Base-by-base conservation (phyloP, 2,888 invertebrate genomes). In the Harpalus rufipes region DNA sequence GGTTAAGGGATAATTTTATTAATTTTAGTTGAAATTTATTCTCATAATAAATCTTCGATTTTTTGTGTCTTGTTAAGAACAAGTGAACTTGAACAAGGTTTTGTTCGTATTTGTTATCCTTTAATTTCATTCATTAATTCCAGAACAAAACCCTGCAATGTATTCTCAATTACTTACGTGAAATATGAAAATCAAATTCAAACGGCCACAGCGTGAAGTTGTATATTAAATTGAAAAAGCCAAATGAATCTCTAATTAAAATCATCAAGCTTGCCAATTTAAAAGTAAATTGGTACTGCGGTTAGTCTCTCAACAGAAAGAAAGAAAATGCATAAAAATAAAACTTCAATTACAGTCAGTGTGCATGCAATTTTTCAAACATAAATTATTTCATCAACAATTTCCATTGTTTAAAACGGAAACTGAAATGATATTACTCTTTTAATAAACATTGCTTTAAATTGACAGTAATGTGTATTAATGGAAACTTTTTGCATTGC, bases 191-290 rank as follows among this genome's bases (percentile, higher is more conserved):
- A 81, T 81, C 63, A 81, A 81, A 41, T 81, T 68, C 65, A 81
- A 81, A 41, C 25, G 32, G 59, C 58, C 58, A 79, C 61, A 25
- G 79, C 59, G 79, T 79, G 59, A 79, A 79, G 51, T 78, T 79
- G 51, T 65, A 81, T 68, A 81, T 81, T 81, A 44, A 41, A 65
- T 65, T 65, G 61, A 81, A 63, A 81, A 81, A 65, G 65, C 65
- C 81, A 63, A 81, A 81, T 81, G 65, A 81, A 81, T 81, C 65
- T 65, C 65, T 63, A 81, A 81, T 81, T 81, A 81, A 81, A 81
- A 81, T 41, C 58, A 78, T 58, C 81, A 81, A 65, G 68, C 65
- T 51, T 68, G 81, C 41, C 51, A 81, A 65, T 79, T 65, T 81
- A 65, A 81, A 81, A 81, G 65, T 63, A 81, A 81, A 81, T 51